Evolutionary conservation across 2,888 invertebrate genomes (phyloP), one percentile per base, ranked within the genome.

Genomic region (Tiliacea aurago): DNA sequence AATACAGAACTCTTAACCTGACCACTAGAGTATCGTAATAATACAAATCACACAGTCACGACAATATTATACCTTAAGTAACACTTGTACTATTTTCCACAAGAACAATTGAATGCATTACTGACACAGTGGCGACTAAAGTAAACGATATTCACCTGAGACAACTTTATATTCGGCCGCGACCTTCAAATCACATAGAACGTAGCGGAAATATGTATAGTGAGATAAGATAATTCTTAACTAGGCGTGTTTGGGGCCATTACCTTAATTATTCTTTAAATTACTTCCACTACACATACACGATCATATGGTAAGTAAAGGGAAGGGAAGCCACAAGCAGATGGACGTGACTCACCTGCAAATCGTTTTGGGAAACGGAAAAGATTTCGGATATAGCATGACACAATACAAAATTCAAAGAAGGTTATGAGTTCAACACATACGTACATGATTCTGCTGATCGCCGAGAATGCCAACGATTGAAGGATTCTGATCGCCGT

Each of bases 391-490:
- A 75, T 81, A 77, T 53, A 78, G 72, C 69, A 83, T 83, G 78
- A 80, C 78, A 81, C 78, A 81, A 70, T 65, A 64, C 53, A 74
- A 71, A 73, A 78, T 84, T 76, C 75, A 80, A 81, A 78, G 72
- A 82, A 76, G 76, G 78, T 72, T 73, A 66, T 62, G 73, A 81
- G 73, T 71, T 80, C 71, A 77, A 79, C 69, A 70, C 56, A 84
- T 93, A 95, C 96, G 79, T 96, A 97, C 97, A 92, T 96, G 94
- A 87, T 93, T 95, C 70, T 96, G 96, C 86, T 96, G 96, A 82
- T 95, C 96, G 73, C 96, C 97, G 53, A 97, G 93, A 86, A 96
- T 96, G 73, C 96, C 96, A 66, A 97, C 95, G 82, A 97, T 96
- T 68, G 95, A 96, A 65, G 95, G 93, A 84, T 93, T 95, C 80